Conservation (phyloP, 2,113 vertebrate genomes). For the Lepisosteus osseus region DNA sequence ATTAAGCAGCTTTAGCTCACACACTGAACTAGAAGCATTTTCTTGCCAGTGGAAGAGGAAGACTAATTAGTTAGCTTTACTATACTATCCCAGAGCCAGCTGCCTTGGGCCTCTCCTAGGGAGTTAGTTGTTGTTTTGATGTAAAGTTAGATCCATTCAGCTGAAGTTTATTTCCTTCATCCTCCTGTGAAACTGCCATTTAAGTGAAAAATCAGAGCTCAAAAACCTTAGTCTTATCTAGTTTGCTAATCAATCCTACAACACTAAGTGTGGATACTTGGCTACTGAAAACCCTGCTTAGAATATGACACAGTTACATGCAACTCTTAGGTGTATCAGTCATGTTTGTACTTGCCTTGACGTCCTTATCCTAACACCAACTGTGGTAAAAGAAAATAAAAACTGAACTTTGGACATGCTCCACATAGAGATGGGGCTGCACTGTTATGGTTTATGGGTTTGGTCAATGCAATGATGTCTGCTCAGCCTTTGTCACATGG, state of each 20-base stretch:
- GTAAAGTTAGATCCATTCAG: constrained; percentile 4
- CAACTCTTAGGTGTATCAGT: too few relatives aligned
- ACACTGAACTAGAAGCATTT: background rate
- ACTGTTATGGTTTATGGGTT: too few relatives aligned
- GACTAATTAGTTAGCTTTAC: background rate
- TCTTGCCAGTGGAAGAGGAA: background rate
- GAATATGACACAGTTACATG: background rate
- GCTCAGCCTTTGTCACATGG: too few relatives aligned
- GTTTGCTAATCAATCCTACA: background rate
- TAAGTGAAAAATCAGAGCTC: background rate
- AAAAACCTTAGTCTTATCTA: background rate
- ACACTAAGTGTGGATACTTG: background rate
- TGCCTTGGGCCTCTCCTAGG: background rate
- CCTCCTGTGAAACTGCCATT: constrained; percentile 9
- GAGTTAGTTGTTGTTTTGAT: background rate
- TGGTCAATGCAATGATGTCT: too few relatives aligned
- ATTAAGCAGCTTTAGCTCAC: background rate
- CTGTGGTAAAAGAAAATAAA: too few relatives aligned
- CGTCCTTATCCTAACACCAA: too few relatives aligned
- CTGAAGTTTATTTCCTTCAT: background rate
- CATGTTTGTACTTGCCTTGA: too few relatives aligned
- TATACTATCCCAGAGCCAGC: background rate
- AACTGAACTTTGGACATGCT: too few relatives aligned
- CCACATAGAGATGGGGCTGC: too few relatives aligned
- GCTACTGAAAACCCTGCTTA: background rate